These are phyloP conservation scores for Apostichopus parvimensis DNA, from an alignment of 35 echinoderm and acorn worm species.

Conservation along the genomic window DNA sequence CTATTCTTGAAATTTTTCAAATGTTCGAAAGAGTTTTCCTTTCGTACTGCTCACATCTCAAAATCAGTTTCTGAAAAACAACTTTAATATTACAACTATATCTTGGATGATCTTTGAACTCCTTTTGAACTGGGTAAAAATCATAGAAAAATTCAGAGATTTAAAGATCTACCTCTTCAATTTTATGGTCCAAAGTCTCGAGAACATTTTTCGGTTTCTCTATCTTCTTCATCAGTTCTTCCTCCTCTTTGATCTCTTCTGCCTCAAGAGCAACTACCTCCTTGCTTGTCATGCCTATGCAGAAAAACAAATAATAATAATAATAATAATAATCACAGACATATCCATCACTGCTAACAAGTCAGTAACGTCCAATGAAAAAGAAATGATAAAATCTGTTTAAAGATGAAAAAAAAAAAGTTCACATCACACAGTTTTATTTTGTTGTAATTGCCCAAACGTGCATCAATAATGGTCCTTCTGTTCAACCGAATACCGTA, in stretches of 20 bases:
- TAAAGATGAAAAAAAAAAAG: background rate
- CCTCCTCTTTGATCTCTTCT: slow-evolving; percentile 48
- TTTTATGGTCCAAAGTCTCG: slow-evolving; percentile 37
- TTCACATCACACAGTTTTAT: background rate
- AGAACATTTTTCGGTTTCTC: slow-evolving; percentile 43
- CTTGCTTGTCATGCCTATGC: slow-evolving; percentile 35
- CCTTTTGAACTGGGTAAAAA: background rate
- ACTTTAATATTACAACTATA: too few relatives aligned
- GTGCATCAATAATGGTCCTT: too few relatives aligned
- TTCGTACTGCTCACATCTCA: too few relatives aligned
- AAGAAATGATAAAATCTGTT: background rate
- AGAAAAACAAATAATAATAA: background rate
- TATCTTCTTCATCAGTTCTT: slow-evolving; percentile 21
- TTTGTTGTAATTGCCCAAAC: background rate
- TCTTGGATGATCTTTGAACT: too few relatives aligned
- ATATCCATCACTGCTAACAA: background rate
- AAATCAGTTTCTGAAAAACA: too few relatives aligned
- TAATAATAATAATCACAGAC: background rate
- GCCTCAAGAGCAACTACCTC: slow-evolving; percentile 36
- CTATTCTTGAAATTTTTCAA: too few relatives aligned
- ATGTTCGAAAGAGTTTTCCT: too few relatives aligned
- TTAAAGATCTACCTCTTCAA: slow-evolving; percentile 32
- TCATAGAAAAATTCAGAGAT: background rate
- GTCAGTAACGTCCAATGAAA: background rate
- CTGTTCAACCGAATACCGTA: too few relatives aligned